Evolutionary conservation across 2,888 invertebrate genomes (phyloP).

Genomic region (Plebejus argus): DNA sequence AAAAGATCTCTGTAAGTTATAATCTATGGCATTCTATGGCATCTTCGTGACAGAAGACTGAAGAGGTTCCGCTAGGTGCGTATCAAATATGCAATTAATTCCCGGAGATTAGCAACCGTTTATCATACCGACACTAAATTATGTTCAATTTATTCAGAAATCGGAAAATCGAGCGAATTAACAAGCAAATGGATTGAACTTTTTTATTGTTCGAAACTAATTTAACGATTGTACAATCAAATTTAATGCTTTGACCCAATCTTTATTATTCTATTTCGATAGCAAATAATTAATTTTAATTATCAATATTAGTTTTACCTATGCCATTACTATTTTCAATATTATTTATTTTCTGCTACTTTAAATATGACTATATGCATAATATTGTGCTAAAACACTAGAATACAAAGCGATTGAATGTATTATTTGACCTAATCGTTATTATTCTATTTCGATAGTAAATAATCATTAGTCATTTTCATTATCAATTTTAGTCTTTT

Average conservation of each 20-base stretch:
- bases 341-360: too few relatives aligned
- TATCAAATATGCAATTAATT: constrained; percentile 60
- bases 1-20: constrained; percentile 1
- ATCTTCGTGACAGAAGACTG: constrained; percentile 64
- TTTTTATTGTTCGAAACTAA: constrained; percentile 2
- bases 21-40: constrained; percentile 34
- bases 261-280: neutral
- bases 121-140: constrained; percentile 30
- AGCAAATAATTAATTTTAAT: neutral
- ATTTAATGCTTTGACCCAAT: neutral
- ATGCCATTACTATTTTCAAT: too few relatives aligned
- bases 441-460: too few relatives aligned
- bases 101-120: constrained; percentile 42
- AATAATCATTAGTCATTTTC: too few relatives aligned
- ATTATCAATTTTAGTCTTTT: too few relatives aligned
- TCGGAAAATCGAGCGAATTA: constrained; percentile 26
- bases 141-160: constrained; percentile 27
- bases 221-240: neutral
- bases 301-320: too few relatives aligned
- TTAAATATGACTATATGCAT: too few relatives aligned
- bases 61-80: constrained; percentile 63
- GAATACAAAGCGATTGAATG: too few relatives aligned
- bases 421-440: too few relatives aligned
- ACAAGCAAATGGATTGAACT: neutral
- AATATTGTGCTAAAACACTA: too few relatives aligned